A percentile compares a stretch with the other conserved stretches of the same genome.
Conservation (phyloP, 2,888 invertebrate species). For the Drosophila fungiperda region DNA sequence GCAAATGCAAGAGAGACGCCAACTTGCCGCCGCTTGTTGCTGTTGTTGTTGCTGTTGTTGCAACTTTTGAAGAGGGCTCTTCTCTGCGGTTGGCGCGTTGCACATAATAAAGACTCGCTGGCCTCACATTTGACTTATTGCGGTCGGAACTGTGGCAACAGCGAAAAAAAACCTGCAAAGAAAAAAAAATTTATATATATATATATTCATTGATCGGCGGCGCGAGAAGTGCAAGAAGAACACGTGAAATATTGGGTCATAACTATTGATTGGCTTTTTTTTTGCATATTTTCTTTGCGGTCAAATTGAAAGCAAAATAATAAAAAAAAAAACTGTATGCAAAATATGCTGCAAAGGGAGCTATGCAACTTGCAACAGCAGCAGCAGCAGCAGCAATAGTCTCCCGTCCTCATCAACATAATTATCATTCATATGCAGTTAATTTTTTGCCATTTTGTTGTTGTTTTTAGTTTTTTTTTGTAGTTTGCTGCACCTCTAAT, state of each 20-base stretch:
- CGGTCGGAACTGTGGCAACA: constrained; percentile 59
- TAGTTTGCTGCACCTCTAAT: constrained; percentile 28
- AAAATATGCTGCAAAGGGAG: constrained; percentile 32
- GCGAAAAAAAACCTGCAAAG: constrained; percentile 4
- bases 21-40: constrained; percentile 29
- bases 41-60: constrained; percentile 23
- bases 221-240: constrained; percentile 57
- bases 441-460: constrained; percentile 32
- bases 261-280: constrained; percentile 69
- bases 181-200: not conserved
- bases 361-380: not conserved
- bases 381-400: not conserved
- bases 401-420: constrained; percentile 21
- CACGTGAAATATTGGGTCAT: constrained; percentile 77
- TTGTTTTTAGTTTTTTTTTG: not conserved
- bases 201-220: constrained; percentile 62
- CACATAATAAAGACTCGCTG: constrained; percentile 73
- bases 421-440: constrained; percentile 51
- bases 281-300: constrained; percentile 52
- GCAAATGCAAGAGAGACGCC: constrained; percentile 42
- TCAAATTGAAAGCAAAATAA: constrained; percentile 61
- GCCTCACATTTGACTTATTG: constrained; percentile 79
- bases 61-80: constrained; percentile 35
- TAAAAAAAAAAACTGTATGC: constrained; percentile 35
- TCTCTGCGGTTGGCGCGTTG: constrained; percentile 57